These are phyloP conservation scores for Holotrichia oblita DNA, from an alignment of 1,140 invertebrate species.

Conservation along the genomic window DNA sequence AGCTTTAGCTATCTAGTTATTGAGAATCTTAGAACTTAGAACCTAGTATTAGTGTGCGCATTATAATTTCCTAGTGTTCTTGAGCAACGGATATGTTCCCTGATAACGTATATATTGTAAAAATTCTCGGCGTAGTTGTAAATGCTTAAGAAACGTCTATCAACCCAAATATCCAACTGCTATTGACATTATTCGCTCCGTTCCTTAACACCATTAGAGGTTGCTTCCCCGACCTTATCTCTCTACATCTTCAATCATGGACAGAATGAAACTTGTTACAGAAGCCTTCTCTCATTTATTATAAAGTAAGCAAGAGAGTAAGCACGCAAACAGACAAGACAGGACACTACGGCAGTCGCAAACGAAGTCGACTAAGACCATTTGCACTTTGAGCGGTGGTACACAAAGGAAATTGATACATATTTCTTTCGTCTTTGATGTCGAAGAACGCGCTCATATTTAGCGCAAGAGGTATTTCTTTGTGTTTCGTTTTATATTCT, in stretches of 20 bases:
- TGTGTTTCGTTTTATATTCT: neutral
- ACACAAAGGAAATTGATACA: constrained; percentile 25
- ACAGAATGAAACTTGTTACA: constrained; percentile 28
- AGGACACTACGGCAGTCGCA: neutral
- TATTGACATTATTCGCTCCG: constrained; percentile 8
- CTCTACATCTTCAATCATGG: constrained; percentile 31
- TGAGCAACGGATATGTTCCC: no score
- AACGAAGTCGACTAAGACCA: constrained; percentile 7
- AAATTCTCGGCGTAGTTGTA: neutral
- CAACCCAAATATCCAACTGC: neutral
- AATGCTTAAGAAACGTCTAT: neutral
- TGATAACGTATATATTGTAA: no score
- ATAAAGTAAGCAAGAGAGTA: constrained; percentile 25
- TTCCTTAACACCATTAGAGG: neutral
- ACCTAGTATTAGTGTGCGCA: no score
- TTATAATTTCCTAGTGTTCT: no score
- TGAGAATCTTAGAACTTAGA: no score
- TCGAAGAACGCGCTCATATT: constrained; percentile 17
- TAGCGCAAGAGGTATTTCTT: neutral
- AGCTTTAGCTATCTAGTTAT: no score
- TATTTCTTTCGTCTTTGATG: constrained; percentile 23
- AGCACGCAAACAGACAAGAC: constrained; percentile 22
- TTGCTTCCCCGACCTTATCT: neutral
- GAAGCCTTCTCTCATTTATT: constrained; percentile 21
- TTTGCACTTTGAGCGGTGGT: neutral